These are phyloP conservation scores for Laticauda colubrina DNA, from an alignment of 2,113 vertebrate species.

Conservation along the genomic window DNA sequence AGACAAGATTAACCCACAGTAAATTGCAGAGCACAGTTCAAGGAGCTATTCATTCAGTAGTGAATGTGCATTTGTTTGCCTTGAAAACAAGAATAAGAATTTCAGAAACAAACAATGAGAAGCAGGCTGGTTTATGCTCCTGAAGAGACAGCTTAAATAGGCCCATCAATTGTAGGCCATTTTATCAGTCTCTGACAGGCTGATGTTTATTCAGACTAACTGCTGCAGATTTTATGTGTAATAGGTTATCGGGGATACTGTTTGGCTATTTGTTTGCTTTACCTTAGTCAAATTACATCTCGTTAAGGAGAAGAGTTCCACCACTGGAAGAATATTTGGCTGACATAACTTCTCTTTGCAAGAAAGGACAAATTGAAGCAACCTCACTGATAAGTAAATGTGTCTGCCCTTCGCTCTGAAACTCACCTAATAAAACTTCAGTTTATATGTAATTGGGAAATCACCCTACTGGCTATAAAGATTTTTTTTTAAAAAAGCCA, in stretches of 20 bases:
- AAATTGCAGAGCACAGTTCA: constrained; percentile 75
- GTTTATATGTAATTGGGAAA: neutral
- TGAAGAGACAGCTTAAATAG: constrained; percentile 72
- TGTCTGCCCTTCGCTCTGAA: neutral
- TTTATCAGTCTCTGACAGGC: constrained; percentile 73
- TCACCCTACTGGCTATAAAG: neutral
- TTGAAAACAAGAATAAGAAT: constrained; percentile 72
- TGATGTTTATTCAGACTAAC: constrained; percentile 60
- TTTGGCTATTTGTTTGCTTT: constrained; percentile 58
- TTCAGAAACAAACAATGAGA: constrained; percentile 71
- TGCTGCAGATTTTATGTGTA: constrained; percentile 56
- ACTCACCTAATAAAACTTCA: neutral
- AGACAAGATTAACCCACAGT: constrained; percentile 79
- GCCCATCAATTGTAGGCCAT: constrained; percentile 67
- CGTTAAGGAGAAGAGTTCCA: constrained; percentile 46
- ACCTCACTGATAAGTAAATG: constrained; percentile 14
- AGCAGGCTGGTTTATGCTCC: constrained; percentile 58
- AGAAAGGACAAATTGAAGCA: neutral
- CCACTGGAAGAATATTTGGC: constrained; percentile 17
- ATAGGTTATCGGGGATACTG: constrained; percentile 61
- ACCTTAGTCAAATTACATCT: constrained; percentile 57
- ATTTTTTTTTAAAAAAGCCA: neutral
- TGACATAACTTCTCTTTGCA: neutral
- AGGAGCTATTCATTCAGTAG: constrained; percentile 73
- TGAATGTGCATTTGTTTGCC: constrained; percentile 80